A percentile compares a stretch with the other conserved stretches of the same genome.
Evolutionary conservation across 2,797 vertebrate genomes (phyloP).

Genomic region (Pantherophis vulpinus): DNA sequence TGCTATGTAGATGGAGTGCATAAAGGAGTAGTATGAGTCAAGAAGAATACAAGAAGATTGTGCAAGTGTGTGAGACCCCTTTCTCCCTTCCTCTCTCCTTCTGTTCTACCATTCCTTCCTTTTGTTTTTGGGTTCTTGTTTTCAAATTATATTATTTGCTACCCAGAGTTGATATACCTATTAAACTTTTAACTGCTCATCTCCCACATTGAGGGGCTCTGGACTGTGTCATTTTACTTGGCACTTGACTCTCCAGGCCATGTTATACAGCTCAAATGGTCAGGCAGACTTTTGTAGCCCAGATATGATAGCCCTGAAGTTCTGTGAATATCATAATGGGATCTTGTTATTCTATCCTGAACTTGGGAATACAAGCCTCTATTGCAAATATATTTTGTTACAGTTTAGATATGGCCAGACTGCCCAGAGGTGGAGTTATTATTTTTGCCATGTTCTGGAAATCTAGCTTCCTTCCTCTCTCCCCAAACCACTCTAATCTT

Average conservation of each 20-base stretch:
- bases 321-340: not conserved
- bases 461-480: not conserved
- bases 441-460: not conserved
- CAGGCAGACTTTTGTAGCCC: not conserved
- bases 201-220: not conserved
- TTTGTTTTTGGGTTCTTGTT: not conserved
- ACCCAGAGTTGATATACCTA: not conserved
- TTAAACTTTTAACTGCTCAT: not conserved
- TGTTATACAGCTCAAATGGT: not conserved
- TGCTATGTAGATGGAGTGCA: not conserved
- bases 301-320: not conserved
- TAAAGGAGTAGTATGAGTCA: not conserved
- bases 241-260: not conserved
- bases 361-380: not conserved
- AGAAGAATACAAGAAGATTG: not conserved
- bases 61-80: not conserved
- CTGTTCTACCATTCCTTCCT: no score
- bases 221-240: not conserved
- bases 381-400: not conserved
- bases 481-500: not conserved
- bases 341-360: not conserved
- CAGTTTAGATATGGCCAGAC: not conserved
- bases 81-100: no score
- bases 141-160: not conserved
- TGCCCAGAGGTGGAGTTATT: not conserved